These are phyloP conservation scores for Pantherophis guttatus DNA, from an alignment of 2,113 vertebrate genomes.

Conservation along the genomic window DNA sequence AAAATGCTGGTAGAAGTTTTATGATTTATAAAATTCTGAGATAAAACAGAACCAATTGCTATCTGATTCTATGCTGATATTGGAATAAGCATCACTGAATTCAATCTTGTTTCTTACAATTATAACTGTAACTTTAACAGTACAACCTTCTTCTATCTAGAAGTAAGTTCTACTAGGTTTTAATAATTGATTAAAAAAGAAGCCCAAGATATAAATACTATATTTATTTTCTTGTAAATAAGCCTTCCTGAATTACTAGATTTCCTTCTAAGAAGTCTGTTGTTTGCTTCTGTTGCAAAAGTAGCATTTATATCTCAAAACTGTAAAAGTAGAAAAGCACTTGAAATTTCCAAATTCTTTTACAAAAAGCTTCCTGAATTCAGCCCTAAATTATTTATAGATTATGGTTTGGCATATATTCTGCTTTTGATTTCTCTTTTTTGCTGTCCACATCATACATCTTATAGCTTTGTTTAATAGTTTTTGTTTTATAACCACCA, in stretches of 20 bases:
- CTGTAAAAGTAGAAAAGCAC: slow-evolving; percentile 25
- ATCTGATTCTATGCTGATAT: neutral
- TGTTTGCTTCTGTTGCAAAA: neutral
- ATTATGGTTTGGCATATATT: neutral
- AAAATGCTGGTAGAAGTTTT: neutral
- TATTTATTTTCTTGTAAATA: neutral
- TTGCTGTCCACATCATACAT: neutral
- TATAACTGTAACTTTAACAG: neutral
- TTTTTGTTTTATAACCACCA: neutral
- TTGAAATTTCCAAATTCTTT: slow-evolving; percentile 10
- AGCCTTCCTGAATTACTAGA: neutral
- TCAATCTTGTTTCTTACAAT: neutral
- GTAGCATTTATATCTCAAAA: neutral
- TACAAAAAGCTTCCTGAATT: neutral
- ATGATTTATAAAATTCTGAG: neutral
- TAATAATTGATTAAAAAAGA: neutral
- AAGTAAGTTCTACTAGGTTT: neutral
- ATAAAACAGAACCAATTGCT: neutral
- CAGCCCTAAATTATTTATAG: neutral
- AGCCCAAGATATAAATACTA: neutral
- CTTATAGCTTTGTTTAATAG: neutral
- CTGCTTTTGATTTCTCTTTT: neutral
- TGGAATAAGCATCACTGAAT: neutral
- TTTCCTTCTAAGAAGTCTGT: neutral
- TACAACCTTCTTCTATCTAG: neutral